A percentile compares a stretch with the other conserved stretches of the same genome.
phyloP scores from a whole-genome alignment of 2,113 vertebrate genomes.

The Salvelinus alpinus region DNA sequence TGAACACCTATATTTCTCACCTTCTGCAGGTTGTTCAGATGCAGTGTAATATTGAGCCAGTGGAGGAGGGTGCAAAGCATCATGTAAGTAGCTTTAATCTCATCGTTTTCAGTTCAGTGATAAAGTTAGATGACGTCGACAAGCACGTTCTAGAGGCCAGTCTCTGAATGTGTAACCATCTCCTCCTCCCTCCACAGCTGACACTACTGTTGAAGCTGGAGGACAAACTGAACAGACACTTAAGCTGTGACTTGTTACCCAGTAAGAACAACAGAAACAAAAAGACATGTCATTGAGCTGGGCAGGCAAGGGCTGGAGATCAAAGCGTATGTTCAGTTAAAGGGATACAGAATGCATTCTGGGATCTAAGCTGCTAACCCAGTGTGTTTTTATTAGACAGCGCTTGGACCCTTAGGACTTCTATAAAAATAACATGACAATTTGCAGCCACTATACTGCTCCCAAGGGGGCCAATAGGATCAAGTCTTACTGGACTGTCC shows the following conservation, averaged over 20 bases:
- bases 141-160: neutral
- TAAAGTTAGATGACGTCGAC: neutral
- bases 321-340: too few relatives aligned
- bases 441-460: too few relatives aligned
- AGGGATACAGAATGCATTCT: too few relatives aligned
- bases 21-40: slow-evolving; percentile 86
- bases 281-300: too few relatives aligned
- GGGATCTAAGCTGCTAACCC: too few relatives aligned
- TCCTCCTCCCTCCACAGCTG: slow-evolving; percentile 68
- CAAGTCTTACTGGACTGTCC: too few relatives aligned
- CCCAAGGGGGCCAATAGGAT: too few relatives aligned
- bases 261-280: slow-evolving; percentile 53
- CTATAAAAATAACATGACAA: too few relatives aligned
- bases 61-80: slow-evolving; percentile 92
- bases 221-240: slow-evolving; percentile 95
- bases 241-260: slow-evolving; percentile 96
- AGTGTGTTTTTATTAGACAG: too few relatives aligned
- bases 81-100: slow-evolving; percentile 75
- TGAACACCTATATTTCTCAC: neutral
- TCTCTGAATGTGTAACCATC: neutral
- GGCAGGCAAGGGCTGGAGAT: too few relatives aligned
- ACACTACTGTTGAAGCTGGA: slow-evolving; percentile 96
- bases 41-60: slow-evolving; percentile 93
- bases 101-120: neutral
- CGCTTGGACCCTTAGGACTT: too few relatives aligned